These are phyloP conservation scores for Pristionchus pacificus DNA, from an alignment of 1,140 invertebrate genomes.

Conservation along the genomic window DNA sequence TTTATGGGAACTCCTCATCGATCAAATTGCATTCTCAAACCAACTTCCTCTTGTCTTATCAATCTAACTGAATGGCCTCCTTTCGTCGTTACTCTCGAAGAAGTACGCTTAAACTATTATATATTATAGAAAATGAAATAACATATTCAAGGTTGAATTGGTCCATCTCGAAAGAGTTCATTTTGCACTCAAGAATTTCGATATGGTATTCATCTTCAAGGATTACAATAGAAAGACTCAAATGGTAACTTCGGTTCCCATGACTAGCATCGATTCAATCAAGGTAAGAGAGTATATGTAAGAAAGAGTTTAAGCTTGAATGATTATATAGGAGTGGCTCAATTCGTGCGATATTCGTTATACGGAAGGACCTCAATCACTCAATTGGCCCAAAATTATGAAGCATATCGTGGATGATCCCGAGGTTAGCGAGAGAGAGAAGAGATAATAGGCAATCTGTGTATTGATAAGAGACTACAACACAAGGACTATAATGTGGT, in stretches of 20 bases:
- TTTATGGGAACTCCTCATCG: constrained; percentile 96
- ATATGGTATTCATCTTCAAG: constrained; percentile 99
- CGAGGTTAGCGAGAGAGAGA: too few relatives aligned
- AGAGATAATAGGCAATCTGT: too few relatives aligned
- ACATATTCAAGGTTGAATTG: constrained; percentile 68
- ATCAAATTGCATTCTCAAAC: constrained; percentile 90
- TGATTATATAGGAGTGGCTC: constrained; percentile 34
- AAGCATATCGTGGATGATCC: constrained; percentile 98
- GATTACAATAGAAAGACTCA: constrained; percentile 88
- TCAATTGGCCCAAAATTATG: constrained; percentile 99
- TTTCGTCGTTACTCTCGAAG: constrained; percentile 94
- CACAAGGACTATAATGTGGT: too few relatives aligned
- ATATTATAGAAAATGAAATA: neutral
- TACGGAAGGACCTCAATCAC: constrained; percentile 92
- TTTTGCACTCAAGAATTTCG: constrained; percentile 97
- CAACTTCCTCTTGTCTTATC: constrained; percentile 90
- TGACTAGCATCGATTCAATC: constrained; percentile 96
- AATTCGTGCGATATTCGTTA: constrained; percentile 90
- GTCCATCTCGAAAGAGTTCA: constrained; percentile 98
- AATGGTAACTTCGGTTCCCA: constrained; percentile 95
- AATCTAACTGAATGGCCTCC: constrained; percentile 98
- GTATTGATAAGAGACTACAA: too few relatives aligned
- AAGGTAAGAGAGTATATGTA: constrained; percentile 71
- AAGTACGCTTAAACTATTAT: too few relatives aligned
- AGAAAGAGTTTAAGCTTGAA: neutral